Base-by-base conservation (phyloP, 2,113 vertebrate genomes). In the Micromys minutus region DNA sequence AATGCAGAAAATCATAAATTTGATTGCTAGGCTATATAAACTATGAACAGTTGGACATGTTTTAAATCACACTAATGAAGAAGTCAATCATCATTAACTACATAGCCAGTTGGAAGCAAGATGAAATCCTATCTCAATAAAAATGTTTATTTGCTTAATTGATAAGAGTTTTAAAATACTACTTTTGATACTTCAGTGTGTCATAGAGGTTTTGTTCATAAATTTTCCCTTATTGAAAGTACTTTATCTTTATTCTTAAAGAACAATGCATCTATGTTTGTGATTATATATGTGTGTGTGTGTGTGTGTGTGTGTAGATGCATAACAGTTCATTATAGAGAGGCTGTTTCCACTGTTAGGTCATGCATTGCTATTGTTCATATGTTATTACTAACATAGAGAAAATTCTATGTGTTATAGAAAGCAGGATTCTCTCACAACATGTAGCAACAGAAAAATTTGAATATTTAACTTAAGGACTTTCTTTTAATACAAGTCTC, bases 251-350 rank as follows among this genome's bases (percentile, higher is more conserved):
- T 87, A 79, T 87, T 92, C 29, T 86, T 96, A 31, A 22, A 24
- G 71, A 74, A 67, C 1, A 90, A 10, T 67, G 94, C 87, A 71
- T 94, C 94, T 86, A 72, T 69, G 88, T 9, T 7, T 89, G 9
- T 52, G 16, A 91, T 81, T 67, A n/a, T n/a, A n/a, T n/a, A n/a
- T n/a, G n/a, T n/a, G n/a, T n/a, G n/a, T n/a, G n/a, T n/a, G n/a
- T n/a, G n/a, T n/a, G n/a, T n/a, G n/a, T n/a, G n/a, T n/a, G n/a
- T n/a, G n/a, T n/a, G n/a, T n/a, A n/a, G n/a, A n/a, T n/a, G n/a
- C n/a, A n/a, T n/a, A n/a, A n/a, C n/a, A 65, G 24, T 93, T 89
- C 92, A 92, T 92, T 89, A 61, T 83, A 36, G 39, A 45, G 8
- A 71, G 2, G 2, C 2, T 74, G 13, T 89, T 93, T 92, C 76